Base-by-base conservation (phyloP, 2,113 vertebrate genomes). In the Trogon surrucura region DNA sequence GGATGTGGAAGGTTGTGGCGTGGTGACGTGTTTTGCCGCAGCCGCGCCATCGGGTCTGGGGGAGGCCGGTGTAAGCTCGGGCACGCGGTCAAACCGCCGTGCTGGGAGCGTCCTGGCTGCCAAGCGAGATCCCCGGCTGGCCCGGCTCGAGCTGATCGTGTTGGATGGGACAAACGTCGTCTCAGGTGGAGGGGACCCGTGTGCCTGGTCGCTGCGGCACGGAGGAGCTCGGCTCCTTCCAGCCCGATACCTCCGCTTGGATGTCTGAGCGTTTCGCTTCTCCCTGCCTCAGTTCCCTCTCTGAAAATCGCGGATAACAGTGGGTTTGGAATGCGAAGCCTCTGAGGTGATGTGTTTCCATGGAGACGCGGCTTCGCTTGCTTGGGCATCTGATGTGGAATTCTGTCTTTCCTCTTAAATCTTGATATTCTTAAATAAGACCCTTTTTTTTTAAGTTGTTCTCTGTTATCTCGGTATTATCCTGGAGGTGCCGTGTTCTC, bases 21-120 rank as follows among this genome's bases (percentile, higher is more conserved):
- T 2, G 4, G 30, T 0, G 1, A 25, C 47, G 17, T 54, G 41
- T 18, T 32, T 61, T 3, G 0, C 75, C 5, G 16, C 32, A 3
- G 12, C 1, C 13, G 12, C 1, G 9, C 56, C 6, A 0, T 17
- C 23, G 22, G 50, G 4, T 7, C 29, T 18, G 75, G 25, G 38
- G 13, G 56, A 26, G 23, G 57, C 57, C 1, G 19, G 23, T 2
- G 2, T 25, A 3, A 51, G 18, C 60, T 16, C 8, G 70, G 61
- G 17, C 23, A 0, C 0, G 0, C 0, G 41, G 16, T 38, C 4
- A 0, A 1, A 14, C 1, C 1, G 8, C 66, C 1, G 3, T 29
- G 7, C 64, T 36, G 82, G 53, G 91, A 83, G 29, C 56, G 4
- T 10, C 41, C 56, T 4, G 5, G 1, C 6, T 4, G 34, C 58